Base-by-base conservation (phyloP, 2,888 invertebrate species). In the Zygogramma bicolorata region DNA sequence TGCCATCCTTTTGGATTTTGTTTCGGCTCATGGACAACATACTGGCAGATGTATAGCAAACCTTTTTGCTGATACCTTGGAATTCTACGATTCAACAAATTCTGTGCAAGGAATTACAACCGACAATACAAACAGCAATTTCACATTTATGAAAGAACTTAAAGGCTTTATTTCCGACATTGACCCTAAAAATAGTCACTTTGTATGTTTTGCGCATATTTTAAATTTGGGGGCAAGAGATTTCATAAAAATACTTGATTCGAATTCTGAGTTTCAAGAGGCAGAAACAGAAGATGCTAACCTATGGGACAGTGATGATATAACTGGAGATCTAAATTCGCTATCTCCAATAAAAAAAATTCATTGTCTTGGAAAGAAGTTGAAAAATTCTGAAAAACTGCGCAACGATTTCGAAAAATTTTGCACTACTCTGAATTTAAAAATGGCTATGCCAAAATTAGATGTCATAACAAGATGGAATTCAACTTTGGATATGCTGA, bases 11-110 rank as follows among this genome's bases (percentile, higher is more conserved):
- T n/a, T n/a, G n/a, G n/a, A n/a, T n/a, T n/a, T 25, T 80, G 68
- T 79, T 53, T 73, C 76, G 42, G 77, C 77, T 20, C 53, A 75
- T 53, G 78, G 79, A 60, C 67, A 75, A 70, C 80, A 82, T 71
- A 75, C 80, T 49, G 79, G 79, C 15, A 29, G 40, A 68, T 75
- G 73, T 40, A 79, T 80, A 34, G 77, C 81, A 34, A 59, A 61
- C n/a, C 31, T 75, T 46, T 79, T 80, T 74, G 73, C 74, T 63
- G 68, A 71, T 25, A 65, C 40, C 40, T 70, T 77, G 46, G 57
- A 68, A 60, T 65, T 67, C 13, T 80, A 70, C 65, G 49, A 76
- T 46, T 38, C 76, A 20, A 70, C 73, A 72, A 70, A 77, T 42
- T 75, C 74, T 66, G 63, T 75, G 20, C 69, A 70, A 67, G 78